Conservation (phyloP, 1,140 invertebrate species). For the Melanaphis sacchari region DNA sequence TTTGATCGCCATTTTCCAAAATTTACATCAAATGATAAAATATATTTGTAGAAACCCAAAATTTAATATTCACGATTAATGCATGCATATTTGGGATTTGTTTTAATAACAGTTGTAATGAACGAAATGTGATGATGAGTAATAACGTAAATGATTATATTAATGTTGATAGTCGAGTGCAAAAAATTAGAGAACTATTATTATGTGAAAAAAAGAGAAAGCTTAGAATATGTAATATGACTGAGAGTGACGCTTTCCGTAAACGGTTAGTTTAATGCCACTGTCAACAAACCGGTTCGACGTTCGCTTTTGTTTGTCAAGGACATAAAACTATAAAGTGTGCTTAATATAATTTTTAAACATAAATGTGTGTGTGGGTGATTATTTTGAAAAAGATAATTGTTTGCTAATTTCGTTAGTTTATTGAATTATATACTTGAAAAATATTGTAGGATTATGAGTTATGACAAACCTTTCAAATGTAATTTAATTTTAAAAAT, state of each 20-base stretch:
- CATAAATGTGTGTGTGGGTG: background rate
- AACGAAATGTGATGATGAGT: background rate
- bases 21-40: background rate
- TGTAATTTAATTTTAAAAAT: background rate
- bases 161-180: background rate
- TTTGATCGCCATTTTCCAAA: background rate
- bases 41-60: background rate
- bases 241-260: constrained; percentile 54
- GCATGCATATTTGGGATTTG: background rate
- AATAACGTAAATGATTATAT: background rate
- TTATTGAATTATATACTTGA: background rate
- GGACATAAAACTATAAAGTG: constrained; percentile 48
- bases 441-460: background rate
- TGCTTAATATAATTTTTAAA: background rate
- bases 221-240: constrained; percentile 41
- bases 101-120: background rate
- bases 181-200: constrained; percentile 30
- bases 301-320: constrained; percentile 56
- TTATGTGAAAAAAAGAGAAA: constrained; percentile 54
- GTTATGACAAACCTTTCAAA: background rate
- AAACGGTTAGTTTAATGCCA: constrained; percentile 56
- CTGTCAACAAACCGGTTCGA: constrained; percentile 58
- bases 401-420: background rate
- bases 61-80: background rate
- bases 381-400: background rate